Base-by-base conservation (phyloP, 2,797 vertebrate species). In the Enteromius trimaculatus region DNA sequence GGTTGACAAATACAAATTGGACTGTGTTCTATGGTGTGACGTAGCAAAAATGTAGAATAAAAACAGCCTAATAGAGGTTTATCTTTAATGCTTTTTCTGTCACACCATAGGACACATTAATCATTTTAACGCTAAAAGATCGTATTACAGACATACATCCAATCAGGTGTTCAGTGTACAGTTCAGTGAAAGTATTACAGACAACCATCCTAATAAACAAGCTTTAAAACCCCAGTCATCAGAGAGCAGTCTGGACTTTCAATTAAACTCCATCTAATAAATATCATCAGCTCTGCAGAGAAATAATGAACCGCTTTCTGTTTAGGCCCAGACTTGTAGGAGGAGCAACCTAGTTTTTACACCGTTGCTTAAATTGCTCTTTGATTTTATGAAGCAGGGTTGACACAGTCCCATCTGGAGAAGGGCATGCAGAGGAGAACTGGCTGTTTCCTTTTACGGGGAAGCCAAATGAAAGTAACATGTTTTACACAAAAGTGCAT, bases 331-430 rank as follows among this genome's bases (percentile, higher is more conserved):
- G 81, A 83, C 72, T 86, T 84, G 74, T 51, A 85, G 87, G 81
- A 88, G 81, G 69, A 74, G 47, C 70, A 82, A 85, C 78, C 72
- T 69, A 75, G 49, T 69, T 89, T 88, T 86, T 78, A 88, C 79
- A 58, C 68, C 64, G 31, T 77, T 79, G 53, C 75, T 74, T 85
- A 77, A 88, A 87, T 85, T 74, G 71, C 78, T 62, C 81, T 85
- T 87, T 86, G 84, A 89, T 88, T 88, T 86, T 89, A 88, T 81
- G 70, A 88, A 53, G 53, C 68, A 65, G 77, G 44, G 64, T 66
- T 83, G 83, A 79, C 74, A 77, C 44, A 77, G 69, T 72, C 70
- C 62, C 86, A 84, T 84, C 60, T 86, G 84, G 81, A 77, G 39
- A 83, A 55, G 62, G 75, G 66, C 55, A 62, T 44, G 47, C 29